Conservation (phyloP, 1,140 invertebrate species). For the Pogonus chalceus region DNA sequence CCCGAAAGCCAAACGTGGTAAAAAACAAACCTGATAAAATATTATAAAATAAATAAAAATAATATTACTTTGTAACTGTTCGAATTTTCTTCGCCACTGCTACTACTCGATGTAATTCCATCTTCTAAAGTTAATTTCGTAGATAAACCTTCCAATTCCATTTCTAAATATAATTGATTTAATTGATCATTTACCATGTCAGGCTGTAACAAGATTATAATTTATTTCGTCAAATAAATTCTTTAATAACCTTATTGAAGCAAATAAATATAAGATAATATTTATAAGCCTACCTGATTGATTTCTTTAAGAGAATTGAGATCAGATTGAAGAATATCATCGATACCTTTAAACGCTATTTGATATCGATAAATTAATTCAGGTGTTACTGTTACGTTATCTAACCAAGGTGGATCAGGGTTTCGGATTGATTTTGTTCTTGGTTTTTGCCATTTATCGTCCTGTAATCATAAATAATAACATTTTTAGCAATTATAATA, state of each 20-base stretch:
- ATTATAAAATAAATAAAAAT: constrained; percentile 8
- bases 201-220: constrained; percentile 38
- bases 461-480: too few relatives aligned
- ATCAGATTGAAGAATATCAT: constrained; percentile 55
- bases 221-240: neutral
- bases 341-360: constrained; percentile 44
- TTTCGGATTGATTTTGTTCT: constrained; percentile 29
- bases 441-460: constrained; percentile 17
- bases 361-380: constrained; percentile 61
- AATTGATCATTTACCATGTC: constrained; percentile 62
- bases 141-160: constrained; percentile 51
- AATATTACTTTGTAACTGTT: constrained; percentile 22
- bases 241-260: neutral
- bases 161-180: constrained; percentile 56
- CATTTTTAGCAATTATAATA: too few relatives aligned
- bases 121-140: constrained; percentile 51
- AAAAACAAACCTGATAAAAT: constrained; percentile 20
- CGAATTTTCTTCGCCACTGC: constrained; percentile 40
- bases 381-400: constrained; percentile 49
- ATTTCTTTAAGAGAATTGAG: constrained; percentile 46
- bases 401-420: constrained; percentile 52
- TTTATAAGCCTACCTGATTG: constrained; percentile 39
- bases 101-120: constrained; percentile 48
- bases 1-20: too few relatives aligned
- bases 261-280: neutral